Percentiles rank a stretch among this genome's conserved stretches.
These are phyloP conservation scores for Zootoca vivipara DNA, from an alignment of 2,113 vertebrate genomes.

Conservation along the genomic window DNA sequence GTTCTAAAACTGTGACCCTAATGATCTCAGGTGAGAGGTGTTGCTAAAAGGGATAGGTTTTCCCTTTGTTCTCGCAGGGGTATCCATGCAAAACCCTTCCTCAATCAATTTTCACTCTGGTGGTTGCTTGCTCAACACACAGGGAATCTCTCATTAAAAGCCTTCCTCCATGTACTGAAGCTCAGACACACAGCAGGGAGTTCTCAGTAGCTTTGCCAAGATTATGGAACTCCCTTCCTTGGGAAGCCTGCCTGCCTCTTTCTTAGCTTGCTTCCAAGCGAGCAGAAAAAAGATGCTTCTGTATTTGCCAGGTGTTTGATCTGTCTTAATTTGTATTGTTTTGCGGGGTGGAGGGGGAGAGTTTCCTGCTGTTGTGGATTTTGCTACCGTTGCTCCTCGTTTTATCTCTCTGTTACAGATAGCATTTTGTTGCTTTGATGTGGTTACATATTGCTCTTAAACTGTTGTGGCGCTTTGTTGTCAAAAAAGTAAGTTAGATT, in stretches of 20 bases:
- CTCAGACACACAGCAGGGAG: not conserved
- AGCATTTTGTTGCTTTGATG: not conserved
- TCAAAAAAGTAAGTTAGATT: not conserved
- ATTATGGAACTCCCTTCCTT: too few relatives aligned
- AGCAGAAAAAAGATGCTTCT: not conserved
- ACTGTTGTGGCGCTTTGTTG: not conserved
- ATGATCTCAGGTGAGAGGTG: too few relatives aligned
- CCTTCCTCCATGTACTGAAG: not conserved
- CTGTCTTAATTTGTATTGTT: not conserved
- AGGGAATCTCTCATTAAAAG: not conserved
- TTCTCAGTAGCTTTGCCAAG: not conserved
- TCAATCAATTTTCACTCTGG: too few relatives aligned
- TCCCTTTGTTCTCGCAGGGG: too few relatives aligned
- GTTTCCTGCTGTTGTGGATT: not conserved
- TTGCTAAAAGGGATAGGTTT: too few relatives aligned
- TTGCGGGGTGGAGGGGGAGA: too few relatives aligned
- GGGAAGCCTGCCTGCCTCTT: not conserved
- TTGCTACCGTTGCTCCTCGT: not conserved
- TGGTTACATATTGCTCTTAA: not conserved
- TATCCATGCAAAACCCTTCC: too few relatives aligned
- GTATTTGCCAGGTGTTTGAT: not conserved
- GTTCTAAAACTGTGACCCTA: too few relatives aligned
- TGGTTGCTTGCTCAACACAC: not conserved
- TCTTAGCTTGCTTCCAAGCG: not conserved
- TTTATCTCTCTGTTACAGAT: not conserved